Conservation (phyloP, 2,888 invertebrate genomes). For the Drosophila ochracea region DNA sequence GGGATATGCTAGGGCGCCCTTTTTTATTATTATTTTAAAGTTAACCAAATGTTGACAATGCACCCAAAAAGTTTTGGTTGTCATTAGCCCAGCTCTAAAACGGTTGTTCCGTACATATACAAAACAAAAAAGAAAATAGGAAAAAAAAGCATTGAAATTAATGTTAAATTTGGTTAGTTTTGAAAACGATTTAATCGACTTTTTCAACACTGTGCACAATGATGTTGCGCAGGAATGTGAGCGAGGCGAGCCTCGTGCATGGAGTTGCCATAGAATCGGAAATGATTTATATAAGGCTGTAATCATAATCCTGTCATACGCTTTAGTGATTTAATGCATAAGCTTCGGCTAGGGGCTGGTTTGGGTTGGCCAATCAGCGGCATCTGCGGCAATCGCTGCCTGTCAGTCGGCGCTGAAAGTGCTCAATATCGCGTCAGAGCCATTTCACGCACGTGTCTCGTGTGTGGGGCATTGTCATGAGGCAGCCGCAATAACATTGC, state of each 20-base stretch:
- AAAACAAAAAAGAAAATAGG: background rate
- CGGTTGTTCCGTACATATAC: background rate
- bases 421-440: conserved; percentile 53
- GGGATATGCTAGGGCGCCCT: conserved; percentile 16
- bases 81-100: conserved; percentile 31
- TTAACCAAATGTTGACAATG: conserved; percentile 25
- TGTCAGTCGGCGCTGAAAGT: conserved; percentile 50
- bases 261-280: conserved; percentile 63
- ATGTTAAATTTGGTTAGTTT: background rate
- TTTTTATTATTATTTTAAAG: conserved; percentile 14
- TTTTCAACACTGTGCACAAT: conserved; percentile 4
- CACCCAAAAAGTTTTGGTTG: conserved; percentile 19
- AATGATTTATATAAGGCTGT: conserved; percentile 74
- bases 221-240: background rate
- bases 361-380: conserved; percentile 10
- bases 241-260: conserved; percentile 32
- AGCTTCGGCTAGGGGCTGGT: conserved; percentile 36
- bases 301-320: conserved; percentile 76
- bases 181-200: background rate
- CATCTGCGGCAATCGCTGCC: conserved; percentile 40
- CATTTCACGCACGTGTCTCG: conserved; percentile 64
- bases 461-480: conserved; percentile 49
- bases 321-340: conserved; percentile 76
- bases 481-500: conserved; percentile 53
- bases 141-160: background rate